phyloP scores from a whole-genome alignment of 2,888 invertebrate genomes.

The Caenorhabditis zanzibari region DNA sequence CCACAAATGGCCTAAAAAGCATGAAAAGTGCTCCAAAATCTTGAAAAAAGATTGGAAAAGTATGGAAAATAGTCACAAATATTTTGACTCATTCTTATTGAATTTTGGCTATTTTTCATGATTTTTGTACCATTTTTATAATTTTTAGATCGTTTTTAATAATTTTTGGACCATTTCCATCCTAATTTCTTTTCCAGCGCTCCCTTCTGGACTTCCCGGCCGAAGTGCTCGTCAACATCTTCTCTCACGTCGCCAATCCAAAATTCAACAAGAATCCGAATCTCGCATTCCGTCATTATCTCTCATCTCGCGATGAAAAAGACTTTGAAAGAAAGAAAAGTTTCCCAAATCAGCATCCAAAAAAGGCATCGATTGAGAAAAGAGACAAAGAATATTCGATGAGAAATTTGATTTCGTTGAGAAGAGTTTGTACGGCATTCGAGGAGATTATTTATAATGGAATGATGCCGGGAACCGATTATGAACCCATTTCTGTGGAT shows the following conservation, averaged over 20 bases:
- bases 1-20: too few species aligned
- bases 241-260: conserved; percentile 1
- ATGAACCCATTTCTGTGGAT: conserved; percentile 13
- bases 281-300: too few species aligned
- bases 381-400: conserved; percentile 5
- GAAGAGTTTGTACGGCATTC: conserved; percentile 25
- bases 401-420: conserved; percentile 36
- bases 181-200: not conserved
- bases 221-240: conserved; percentile 8
- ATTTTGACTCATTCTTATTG: too few species aligned
- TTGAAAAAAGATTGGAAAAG: too few species aligned
- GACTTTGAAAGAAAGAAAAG: not conserved
- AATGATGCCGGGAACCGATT: conserved; percentile 25
- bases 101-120: too few species aligned
- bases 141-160: too few species aligned
- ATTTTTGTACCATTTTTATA: not conserved
- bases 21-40: too few species aligned
- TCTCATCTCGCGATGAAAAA: too few species aligned
- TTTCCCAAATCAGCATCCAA: not conserved
- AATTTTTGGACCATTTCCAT: too few species aligned
- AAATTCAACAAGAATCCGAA: not conserved
- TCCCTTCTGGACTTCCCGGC: not conserved
- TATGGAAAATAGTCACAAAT: too few species aligned
- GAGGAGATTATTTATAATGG: conserved; percentile 23
- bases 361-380: not conserved